Evolutionary conservation across 2,888 invertebrate genomes (phyloP), one percentile per base, ranked within the genome.

Genomic region (Lasioglossum villosulum): DNA sequence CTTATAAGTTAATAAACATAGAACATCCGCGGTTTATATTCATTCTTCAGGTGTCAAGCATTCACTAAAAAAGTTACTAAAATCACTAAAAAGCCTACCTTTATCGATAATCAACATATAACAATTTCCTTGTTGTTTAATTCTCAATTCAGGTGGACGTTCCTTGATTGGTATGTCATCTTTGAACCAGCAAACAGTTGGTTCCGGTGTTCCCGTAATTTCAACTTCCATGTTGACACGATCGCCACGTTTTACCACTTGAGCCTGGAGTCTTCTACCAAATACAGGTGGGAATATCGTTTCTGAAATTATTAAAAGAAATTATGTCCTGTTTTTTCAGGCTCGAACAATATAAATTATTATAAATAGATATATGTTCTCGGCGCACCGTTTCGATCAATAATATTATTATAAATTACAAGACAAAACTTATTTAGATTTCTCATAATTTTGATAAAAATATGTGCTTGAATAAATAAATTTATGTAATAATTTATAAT

Each of bases 241-340:
- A 91, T 97, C 97, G 16, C 97, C 97, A 89, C 96, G 96, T 90
- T 97, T 97, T 10, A 97, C 96, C 16, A 97, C 97, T 94, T 97
- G 97, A 6, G 97, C 97, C 95, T 97, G 97, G 75, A 98, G 96
- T 78, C 98, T 96, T 91, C 97, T 96, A 4, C 97, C 97, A 94
- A 98, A 97, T 74, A 97, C 97, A 63, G 98, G 98, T 56, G 98
- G 98, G 92, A 97, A 97, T 88, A 97, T 96, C 45, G 97, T 97
- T 95, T 98, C 98, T 98, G 94, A n/a, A 39, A 70, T 8, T 0
- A 70, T 70, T 70, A 0, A 0, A 10, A 37, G 10, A 23, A 8
- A 66, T 34, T 1, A 34, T 16, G 4, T 66, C 19, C 3, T 16
- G 6, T 2, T 30, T 16, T 6, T 30, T 16, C 16, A 59, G 59